Conservation (phyloP, 1,140 invertebrate species). For the Probaryconus sp. region DNA sequence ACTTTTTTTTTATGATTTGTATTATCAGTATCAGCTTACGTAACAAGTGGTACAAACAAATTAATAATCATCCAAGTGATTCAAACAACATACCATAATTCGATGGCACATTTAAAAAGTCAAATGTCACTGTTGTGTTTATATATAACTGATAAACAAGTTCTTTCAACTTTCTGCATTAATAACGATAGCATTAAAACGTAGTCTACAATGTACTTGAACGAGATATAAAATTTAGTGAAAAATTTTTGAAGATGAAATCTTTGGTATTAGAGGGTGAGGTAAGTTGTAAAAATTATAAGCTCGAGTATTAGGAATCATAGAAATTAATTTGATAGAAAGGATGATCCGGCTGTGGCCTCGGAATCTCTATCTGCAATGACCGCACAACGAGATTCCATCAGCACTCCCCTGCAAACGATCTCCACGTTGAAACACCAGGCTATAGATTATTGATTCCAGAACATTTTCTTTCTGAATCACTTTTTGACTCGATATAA, state of each 20-base stretch:
- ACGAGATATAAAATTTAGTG: no score
- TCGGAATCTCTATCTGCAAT: slow-evolving; percentile 35
- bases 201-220: no score
- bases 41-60: no score
- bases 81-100: no score
- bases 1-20: no score
- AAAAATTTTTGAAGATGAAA: slow-evolving; percentile 15
- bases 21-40: no score
- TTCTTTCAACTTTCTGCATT: no score
- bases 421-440: slow-evolving; percentile 1
- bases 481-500: slow-evolving; percentile 18
- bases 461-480: slow-evolving; percentile 22
- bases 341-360: slow-evolving; percentile 21
- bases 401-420: slow-evolving; percentile 17
- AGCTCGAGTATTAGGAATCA: slow-evolving; percentile 5
- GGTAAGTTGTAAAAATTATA: slow-evolving; percentile 12
- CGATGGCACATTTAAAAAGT: no score
- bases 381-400: slow-evolving; percentile 30
- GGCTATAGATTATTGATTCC: slow-evolving; percentile 29
- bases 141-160: no score
- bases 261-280: slow-evolving; percentile 1
- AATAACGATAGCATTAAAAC: no score
- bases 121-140: no score
- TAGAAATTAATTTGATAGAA: slow-evolving; percentile 31
- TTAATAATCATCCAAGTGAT: no score